Evolutionary conservation across 2,797 vertebrate genomes (phyloP).

Genomic region (Erpetoichthys calabaricus): DNA sequence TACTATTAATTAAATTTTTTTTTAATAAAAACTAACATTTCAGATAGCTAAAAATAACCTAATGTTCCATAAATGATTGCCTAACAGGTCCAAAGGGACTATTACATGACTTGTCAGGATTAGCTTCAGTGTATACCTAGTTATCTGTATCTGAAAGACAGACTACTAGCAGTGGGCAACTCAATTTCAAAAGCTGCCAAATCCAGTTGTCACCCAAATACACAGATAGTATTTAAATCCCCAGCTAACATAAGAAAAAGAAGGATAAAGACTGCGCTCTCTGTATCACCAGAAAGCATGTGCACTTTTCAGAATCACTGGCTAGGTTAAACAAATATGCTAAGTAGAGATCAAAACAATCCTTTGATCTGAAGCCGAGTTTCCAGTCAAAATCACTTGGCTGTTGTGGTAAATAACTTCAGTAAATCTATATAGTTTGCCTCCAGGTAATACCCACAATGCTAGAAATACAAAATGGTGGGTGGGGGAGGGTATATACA

Average conservation of each 20-base stretch:
- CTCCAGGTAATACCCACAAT: conserved; percentile 66
- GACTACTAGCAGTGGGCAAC: conserved; percentile 70
- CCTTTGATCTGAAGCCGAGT: conserved; percentile 76
- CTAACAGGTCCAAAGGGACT: conserved; percentile 68
- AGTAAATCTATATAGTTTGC: conserved; percentile 68
- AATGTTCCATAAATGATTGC: conserved; percentile 69
- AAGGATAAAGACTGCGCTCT: conserved; percentile 69
- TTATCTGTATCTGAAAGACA: conserved; percentile 70
- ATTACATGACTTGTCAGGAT: conserved; percentile 74
- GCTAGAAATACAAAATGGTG: conserved; percentile 56
- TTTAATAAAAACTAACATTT: too few species aligned
- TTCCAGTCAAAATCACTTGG: conserved; percentile 62
- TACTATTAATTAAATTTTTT: too few species aligned
- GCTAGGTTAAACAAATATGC: conserved; percentile 78
- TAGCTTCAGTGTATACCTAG: conserved; percentile 69
- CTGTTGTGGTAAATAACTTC: conserved; percentile 75
- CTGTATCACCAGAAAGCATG: conserved; percentile 67
- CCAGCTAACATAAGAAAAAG: conserved; percentile 69
- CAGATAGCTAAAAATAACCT: conserved; percentile 69
- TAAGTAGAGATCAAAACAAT: conserved; percentile 80
- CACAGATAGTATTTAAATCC: conserved; percentile 73
- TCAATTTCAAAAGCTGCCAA: conserved; percentile 76
- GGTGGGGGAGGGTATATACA: too few species aligned
- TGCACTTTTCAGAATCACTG: conserved; percentile 74
- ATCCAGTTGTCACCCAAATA: conserved; percentile 81